Base-by-base conservation (phyloP, 2,888 invertebrate genomes). In the Cylindroiulus punctatus region DNA sequence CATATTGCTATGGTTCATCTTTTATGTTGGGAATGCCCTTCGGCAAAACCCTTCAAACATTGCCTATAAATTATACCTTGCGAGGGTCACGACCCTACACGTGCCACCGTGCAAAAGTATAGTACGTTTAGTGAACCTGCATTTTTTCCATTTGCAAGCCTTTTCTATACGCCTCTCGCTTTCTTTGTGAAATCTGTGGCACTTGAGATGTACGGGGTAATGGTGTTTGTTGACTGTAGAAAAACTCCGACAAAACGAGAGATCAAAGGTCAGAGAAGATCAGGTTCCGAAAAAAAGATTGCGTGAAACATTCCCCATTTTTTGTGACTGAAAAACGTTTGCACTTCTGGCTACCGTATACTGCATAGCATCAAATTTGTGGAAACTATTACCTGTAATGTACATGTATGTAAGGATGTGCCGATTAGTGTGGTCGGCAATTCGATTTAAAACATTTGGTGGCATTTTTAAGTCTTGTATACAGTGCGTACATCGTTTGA, bases 21-120 rank as follows among this genome's bases (percentile, higher is more conserved):
- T 52, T 44, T 8, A 44, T 44, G 14, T 44, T 1, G 44, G 44
- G 44, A 8, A 44, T 52, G n/a, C 65, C 65, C 65, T 65, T 26
- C n/a, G 65, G 65, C 65, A 65, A 65, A 57, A 65, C 65, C 10
- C 65, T 65, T 65, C 65, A 65, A 65, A 65, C 7, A 26, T 65
- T 26, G n/a, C 65, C 65, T 22, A 26, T 65, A 65, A 65, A 65
- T 65, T 65, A 65, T 65, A 65, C 65, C 26, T 65, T 65, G 26
- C 26, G 65, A 26, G 12, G 65, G 65, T 65, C 65, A 65, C 26
- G 65, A 65, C 7, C 26, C 26, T 26, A 22, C 65, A 65, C 65
- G 65, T 65, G 65, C 65, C 65, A 65, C 5, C 12, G 65, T 26
- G 26, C 26, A 26, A 65, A 26, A 52, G n/a, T 52, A 7, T 10